Evolutionary conservation across 2,113 vertebrate genomes (phyloP).

Genomic region (Rattus norvegicus): DNA sequence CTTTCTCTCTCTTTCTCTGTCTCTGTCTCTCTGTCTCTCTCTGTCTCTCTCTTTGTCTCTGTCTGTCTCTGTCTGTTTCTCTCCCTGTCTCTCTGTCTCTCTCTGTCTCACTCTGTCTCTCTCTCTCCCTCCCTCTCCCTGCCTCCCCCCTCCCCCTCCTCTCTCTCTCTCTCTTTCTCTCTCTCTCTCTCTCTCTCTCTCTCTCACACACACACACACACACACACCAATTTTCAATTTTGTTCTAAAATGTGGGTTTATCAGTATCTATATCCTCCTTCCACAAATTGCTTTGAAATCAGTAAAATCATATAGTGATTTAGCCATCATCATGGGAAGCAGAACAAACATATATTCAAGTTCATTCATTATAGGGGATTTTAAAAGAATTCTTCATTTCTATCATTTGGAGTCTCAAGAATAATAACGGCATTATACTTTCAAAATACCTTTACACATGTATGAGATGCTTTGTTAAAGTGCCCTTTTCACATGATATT

Average conservation of each 20-base stretch:
- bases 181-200: neutral
- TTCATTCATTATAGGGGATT: neutral
- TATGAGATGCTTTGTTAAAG: neutral
- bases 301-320: neutral
- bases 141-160: too few relatives aligned
- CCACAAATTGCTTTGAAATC: neutral
- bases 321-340: neutral
- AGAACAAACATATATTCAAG: slow-evolving; percentile 37
- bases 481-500: slow-evolving; percentile 5
- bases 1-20: neutral
- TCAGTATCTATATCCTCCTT: neutral
- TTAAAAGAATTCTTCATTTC: neutral
- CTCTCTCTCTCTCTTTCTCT: too few relatives aligned
- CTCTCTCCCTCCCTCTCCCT: neutral
- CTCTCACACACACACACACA: neutral
- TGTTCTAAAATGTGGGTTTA: neutral
- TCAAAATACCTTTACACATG: neutral
- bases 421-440: neutral
- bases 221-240: neutral
- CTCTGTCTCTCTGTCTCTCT: neutral
- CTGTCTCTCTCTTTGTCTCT: neutral
- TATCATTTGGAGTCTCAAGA: neutral
- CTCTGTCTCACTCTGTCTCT: neutral
- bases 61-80: neutral
- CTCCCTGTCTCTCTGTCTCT: neutral